phyloP scores from a whole-genome alignment of 1,140 invertebrate species.

The Brachionus rubens region DNA sequence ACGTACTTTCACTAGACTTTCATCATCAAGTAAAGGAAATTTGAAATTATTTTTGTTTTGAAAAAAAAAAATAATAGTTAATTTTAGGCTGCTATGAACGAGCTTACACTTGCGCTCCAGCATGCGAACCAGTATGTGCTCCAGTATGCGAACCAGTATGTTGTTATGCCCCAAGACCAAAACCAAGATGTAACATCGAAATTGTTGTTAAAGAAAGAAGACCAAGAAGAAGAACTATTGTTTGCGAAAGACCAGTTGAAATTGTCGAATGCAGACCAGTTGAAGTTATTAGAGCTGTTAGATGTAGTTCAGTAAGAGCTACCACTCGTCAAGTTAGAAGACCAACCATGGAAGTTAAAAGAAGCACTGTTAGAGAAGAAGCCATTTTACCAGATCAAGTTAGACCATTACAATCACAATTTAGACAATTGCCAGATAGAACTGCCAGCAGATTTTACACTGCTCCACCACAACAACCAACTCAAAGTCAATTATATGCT shows the following conservation, averaged over 20 bases:
- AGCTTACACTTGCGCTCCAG: slow-evolving; percentile 14
- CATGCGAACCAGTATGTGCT: slow-evolving; percentile 1
- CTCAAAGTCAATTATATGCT: slow-evolving; percentile 12
- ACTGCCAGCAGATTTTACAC: not conserved
- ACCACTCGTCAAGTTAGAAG: not conserved
- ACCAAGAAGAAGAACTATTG: slow-evolving; percentile 15
- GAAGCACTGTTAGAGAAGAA: slow-evolving; percentile 12
- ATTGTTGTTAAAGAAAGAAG: slow-evolving; percentile 15
- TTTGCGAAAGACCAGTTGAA: slow-evolving; percentile 6
- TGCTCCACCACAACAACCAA: not conserved
- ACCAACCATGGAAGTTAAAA: slow-evolving; percentile 13
- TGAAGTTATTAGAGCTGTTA: slow-evolving; percentile 13
- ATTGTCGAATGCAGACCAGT: slow-evolving; percentile 2
- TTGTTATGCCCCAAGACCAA: not conserved
- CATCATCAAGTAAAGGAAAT: no score
- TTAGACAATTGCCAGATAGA: slow-evolving; percentile 16
- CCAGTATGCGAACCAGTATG: slow-evolving; percentile 17
- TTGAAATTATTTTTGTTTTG: no score
- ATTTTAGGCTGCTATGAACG: slow-evolving; percentile 17
- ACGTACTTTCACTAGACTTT: not conserved
- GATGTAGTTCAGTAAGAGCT: slow-evolving; percentile 4
- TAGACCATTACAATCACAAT: slow-evolving; percentile 26
- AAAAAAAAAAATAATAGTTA: no score
- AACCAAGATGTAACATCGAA: slow-evolving; percentile 9
- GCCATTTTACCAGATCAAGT: not conserved